Conservation (phyloP, 2,113 vertebrate species). For the Physeter macrocephalus region DNA sequence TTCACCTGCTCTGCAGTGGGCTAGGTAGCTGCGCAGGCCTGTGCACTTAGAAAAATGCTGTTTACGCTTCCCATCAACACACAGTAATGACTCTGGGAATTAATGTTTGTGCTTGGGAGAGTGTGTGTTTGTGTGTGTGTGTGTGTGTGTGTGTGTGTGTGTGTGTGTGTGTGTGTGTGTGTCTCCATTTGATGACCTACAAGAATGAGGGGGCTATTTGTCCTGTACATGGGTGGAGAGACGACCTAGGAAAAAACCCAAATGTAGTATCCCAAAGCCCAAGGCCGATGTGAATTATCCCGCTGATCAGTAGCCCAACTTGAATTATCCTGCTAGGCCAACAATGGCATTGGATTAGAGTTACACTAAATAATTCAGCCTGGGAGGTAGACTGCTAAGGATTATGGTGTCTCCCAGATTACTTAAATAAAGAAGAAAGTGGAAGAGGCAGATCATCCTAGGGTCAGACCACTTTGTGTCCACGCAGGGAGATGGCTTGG, state of each 20-base stretch:
- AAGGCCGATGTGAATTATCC: background rate
- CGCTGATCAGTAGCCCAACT: too few species aligned
- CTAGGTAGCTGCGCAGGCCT: background rate
- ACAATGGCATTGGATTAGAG: background rate
- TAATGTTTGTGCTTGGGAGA: background rate
- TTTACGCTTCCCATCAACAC: background rate
- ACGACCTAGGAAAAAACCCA: background rate
- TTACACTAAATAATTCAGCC: background rate
- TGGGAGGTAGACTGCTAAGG: background rate
- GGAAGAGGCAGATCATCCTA: background rate
- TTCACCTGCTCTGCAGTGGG: background rate
- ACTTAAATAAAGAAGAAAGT: background rate
- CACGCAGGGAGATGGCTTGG: background rate
- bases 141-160: too few species aligned
- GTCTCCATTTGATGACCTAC: background rate
- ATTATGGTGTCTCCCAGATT: too few species aligned
- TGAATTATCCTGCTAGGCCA: background rate
- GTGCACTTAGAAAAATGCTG: background rate
- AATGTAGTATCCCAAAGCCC: background rate
- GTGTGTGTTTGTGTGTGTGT: too few species aligned
- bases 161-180: background rate
- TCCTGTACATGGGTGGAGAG: background rate
- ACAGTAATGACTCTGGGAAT: background rate
- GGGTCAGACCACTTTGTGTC: background rate
- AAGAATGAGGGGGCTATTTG: background rate